phyloP scores from a whole-genome alignment of 2,888 invertebrate species.

The Xiphydria camelus region DNA sequence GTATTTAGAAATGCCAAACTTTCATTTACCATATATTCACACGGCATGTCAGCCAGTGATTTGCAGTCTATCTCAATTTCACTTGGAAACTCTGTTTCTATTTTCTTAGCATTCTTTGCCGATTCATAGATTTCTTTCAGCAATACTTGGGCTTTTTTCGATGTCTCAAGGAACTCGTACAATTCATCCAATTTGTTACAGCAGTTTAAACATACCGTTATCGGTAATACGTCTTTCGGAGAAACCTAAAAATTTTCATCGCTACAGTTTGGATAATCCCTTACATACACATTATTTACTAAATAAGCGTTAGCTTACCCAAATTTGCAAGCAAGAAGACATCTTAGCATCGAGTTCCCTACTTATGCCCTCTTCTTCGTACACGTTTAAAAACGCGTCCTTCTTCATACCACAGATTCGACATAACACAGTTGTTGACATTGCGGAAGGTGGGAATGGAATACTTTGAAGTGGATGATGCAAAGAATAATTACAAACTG shows the following conservation, averaged over 20 bases:
- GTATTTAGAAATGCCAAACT: too few relatives aligned
- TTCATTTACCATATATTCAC: too few relatives aligned
- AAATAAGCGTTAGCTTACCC: too few relatives aligned
- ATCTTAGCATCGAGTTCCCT: slow-evolving; percentile 35
- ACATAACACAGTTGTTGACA: slow-evolving; percentile 21
- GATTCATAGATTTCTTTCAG: slow-evolving; percentile 34
- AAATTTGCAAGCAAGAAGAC: slow-evolving; percentile 43
- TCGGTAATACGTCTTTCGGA: slow-evolving; percentile 40
- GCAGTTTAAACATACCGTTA: slow-evolving; percentile 38
- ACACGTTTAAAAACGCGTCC: slow-evolving; percentile 35
- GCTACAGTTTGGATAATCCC: too few relatives aligned
- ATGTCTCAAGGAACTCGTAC: slow-evolving; percentile 39
- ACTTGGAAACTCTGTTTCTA: slow-evolving; percentile 3
- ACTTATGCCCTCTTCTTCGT: slow-evolving; percentile 36
- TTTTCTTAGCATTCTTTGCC: slow-evolving; percentile 8
- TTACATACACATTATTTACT: too few relatives aligned
- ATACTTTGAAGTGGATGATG: too few relatives aligned
- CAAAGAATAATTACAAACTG: too few relatives aligned
- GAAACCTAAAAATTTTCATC: slow-evolving; percentile 30
- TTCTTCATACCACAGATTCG: slow-evolving; percentile 28
- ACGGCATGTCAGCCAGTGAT: too few relatives aligned
- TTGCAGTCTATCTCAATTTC: slow-evolving; percentile 13
- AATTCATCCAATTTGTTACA: slow-evolving; percentile 37
- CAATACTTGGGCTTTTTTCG: slow-evolving; percentile 38
- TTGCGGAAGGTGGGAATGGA: too few relatives aligned